Conservation (phyloP, 2,797 vertebrate species). For the Aulostomus chinensis region DNA sequence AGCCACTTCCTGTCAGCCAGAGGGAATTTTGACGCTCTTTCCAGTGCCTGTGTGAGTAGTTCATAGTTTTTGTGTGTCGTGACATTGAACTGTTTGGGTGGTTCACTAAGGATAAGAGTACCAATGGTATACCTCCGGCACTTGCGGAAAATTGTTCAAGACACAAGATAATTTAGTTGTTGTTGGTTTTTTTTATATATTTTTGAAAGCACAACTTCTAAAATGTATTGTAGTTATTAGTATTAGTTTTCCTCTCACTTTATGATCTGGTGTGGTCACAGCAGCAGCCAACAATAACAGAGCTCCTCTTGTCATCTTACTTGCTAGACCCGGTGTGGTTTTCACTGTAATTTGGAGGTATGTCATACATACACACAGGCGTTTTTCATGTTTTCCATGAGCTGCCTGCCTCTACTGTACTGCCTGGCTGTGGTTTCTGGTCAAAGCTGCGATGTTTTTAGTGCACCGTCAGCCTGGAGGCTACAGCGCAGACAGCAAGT, state of each 20-base stretch:
- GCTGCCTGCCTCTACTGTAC: conserved; percentile 34
- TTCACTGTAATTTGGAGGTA: conserved; percentile 30
- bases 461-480: conserved; percentile 31
- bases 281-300: conserved; percentile 56
- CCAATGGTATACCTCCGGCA: no score
- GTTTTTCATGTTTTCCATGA: conserved; percentile 63
- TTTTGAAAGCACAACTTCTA: no score
- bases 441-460: conserved; percentile 37
- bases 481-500: conserved; percentile 18
- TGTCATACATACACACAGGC: conserved; percentile 31
- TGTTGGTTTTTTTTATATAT: no score
- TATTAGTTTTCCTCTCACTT: no score
- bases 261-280: conserved; percentile 41
- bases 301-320: conserved; percentile 33
- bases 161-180: no score
- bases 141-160: not conserved
- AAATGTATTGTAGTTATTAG: no score
- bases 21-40: no score
- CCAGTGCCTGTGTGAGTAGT: no score
- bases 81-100: no score
- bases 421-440: conserved; percentile 41
- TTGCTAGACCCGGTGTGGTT: conserved; percentile 40
- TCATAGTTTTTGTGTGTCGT: no score
- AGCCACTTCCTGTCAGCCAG: no score
- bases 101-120: no score